Conservation (phyloP, 1,140 invertebrate genomes). For the Nasonia longicornis region DNA sequence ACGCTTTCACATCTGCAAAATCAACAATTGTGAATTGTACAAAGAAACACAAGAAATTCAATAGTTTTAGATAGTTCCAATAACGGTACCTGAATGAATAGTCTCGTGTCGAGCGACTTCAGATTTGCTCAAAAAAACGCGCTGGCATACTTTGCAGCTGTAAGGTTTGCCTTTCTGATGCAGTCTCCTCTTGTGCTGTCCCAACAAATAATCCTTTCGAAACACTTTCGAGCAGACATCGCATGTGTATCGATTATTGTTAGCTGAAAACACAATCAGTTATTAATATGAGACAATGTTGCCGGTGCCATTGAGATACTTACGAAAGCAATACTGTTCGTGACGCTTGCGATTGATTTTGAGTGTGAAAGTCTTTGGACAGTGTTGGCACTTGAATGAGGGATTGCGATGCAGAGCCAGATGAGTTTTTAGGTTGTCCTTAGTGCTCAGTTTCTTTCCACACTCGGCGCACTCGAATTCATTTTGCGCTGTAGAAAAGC, state of each 20-base stretch:
- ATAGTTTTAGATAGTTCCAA: not conserved
- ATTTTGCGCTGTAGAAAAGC: slow-evolving; percentile 58
- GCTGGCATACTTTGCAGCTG: slow-evolving; percentile 60
- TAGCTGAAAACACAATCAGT: slow-evolving; percentile 17
- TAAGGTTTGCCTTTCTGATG: slow-evolving; percentile 65
- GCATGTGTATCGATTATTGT: slow-evolving; percentile 60
- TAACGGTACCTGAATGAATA: slow-evolving; percentile 59
- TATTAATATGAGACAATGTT: slow-evolving; percentile 12
- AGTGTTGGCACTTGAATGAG: slow-evolving; percentile 58
- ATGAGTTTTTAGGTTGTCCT: slow-evolving; percentile 63
- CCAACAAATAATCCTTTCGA: slow-evolving; percentile 62
- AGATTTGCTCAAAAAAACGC: slow-evolving; percentile 63
- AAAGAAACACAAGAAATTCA: not conserved
- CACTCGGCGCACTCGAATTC: slow-evolving; percentile 62
- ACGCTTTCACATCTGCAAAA: slow-evolving; percentile 66
- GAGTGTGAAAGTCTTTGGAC: slow-evolving; percentile 60
- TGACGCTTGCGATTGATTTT: slow-evolving; percentile 64
- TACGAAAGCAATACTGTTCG: slow-evolving; percentile 48
- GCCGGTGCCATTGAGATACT: slow-evolving; percentile 43
- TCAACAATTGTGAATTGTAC: slow-evolving; percentile 22
- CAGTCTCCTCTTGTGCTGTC: slow-evolving; percentile 60
- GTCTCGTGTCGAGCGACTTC: slow-evolving; percentile 62
- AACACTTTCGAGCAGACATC: slow-evolving; percentile 64
- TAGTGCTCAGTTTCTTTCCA: slow-evolving; percentile 61
- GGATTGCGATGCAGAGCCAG: slow-evolving; percentile 54